Base-by-base conservation (phyloP, 2,113 vertebrate genomes). In the Dinomys branickii region DNA sequence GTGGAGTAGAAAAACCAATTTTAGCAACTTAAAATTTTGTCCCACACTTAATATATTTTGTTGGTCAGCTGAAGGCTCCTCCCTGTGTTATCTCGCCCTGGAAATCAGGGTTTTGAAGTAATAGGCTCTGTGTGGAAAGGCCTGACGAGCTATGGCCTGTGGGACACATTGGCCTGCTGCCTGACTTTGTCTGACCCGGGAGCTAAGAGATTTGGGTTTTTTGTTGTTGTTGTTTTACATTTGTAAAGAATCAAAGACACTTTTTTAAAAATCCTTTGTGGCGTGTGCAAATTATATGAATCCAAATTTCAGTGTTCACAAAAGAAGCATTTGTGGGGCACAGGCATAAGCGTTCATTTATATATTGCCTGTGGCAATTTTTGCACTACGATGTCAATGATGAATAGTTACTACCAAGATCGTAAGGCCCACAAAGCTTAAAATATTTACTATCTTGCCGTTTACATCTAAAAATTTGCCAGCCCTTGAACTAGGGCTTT, bases 1-100 rank as follows among this genome's bases (percentile, higher is more conserved):
- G 16, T 95, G 3, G 77, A 73, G 67, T 87, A 87, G 80, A 61
- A 67, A 84, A 92, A 71, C 85, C 9, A 93, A 84, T 58, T 67
- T 56, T 71, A 83, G 47, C 33, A 14, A 16, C 73, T 89, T 96
- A 83, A 95, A 87, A 91, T 47, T 67, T 50, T 69, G 33, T 1
- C 26, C 54, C 80, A 67, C 7, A 89, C 63, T 9, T 0, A 28
- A 85, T 88, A 90, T 38, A 44, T 33, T 90, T 82, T 73, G 28
- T 38, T 35, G 58, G 52, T 92, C 38, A 83, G 16, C 13, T n/a
- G 11, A 35, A 19, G 61, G n/a, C 56, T 73, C 80, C 88, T 41
- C 7, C 93, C 44, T 83, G 4, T 35, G 33, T n/a, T 94, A 56
- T 38, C 9, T 81, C 50, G 44, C 69, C 56, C 30, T 84, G 78